Conservation (phyloP, 2,888 invertebrate genomes). For the Phymatocera aterrima region DNA sequence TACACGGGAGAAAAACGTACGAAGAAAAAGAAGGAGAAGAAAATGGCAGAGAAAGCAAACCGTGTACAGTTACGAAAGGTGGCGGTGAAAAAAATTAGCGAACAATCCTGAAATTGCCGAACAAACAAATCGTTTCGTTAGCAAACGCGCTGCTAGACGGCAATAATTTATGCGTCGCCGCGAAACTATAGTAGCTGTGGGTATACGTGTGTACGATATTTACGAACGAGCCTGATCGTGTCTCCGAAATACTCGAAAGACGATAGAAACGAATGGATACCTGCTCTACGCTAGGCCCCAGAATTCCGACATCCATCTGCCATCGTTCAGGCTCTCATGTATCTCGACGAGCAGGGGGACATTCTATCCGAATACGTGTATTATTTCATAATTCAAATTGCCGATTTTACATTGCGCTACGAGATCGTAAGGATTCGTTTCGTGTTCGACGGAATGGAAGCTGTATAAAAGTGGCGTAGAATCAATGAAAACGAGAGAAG, state of each 20-base stretch:
- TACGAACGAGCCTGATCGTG: not conserved
- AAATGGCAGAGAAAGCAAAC: not conserved
- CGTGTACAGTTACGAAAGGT: too few relatives aligned
- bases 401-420: not conserved
- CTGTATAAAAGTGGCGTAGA: not conserved
- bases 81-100: not conserved
- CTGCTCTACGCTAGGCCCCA: too few relatives aligned
- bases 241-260: not conserved
- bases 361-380: not conserved
- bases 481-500: too few relatives aligned
- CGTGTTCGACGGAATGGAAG: not conserved
- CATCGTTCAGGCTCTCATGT: not conserved
- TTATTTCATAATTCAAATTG: not conserved
- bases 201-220: not conserved
- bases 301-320: not conserved
- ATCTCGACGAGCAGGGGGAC: not conserved
- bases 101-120: not conserved
- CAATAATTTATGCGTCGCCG: slow-evolving; percentile 5
- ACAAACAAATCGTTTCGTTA: slow-evolving; percentile 14
- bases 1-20: not conserved
- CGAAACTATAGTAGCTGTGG: not conserved
- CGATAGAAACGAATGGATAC: not conserved
- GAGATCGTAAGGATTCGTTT: not conserved
- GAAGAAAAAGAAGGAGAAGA: not conserved
- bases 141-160: slow-evolving; percentile 1